phyloP scores from a whole-genome alignment of 2,113 vertebrate genomes.

The Pleuronectes platessa region DNA sequence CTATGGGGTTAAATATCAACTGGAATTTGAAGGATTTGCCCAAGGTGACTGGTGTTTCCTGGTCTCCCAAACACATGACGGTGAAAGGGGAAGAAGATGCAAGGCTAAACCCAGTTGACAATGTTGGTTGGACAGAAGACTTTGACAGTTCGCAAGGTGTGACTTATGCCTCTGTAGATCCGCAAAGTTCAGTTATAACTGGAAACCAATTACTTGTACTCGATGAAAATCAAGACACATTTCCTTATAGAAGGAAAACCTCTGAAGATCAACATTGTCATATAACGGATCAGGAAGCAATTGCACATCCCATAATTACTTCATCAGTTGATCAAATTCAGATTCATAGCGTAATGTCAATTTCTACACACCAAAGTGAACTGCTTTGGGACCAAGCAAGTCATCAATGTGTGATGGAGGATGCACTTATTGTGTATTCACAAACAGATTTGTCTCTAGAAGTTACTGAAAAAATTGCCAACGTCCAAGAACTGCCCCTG shows the following conservation, averaged over 20 bases:
- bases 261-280: neutral
- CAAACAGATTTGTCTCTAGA: neutral
- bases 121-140: no score
- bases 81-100: neutral
- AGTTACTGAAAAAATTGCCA: neutral
- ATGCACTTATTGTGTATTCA: neutral
- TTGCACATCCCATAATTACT: neutral
- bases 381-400: neutral
- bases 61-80: neutral
- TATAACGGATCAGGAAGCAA: neutral
- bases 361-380: neutral
- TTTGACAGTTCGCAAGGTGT: neutral
- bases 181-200: neutral
- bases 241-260: neutral
- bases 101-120: neutral
- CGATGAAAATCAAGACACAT: neutral
- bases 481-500: neutral
- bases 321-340: neutral
- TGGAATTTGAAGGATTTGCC: constrained; percentile 3
- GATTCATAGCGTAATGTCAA: neutral
- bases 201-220: neutral
- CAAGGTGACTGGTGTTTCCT: neutral
- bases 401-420: neutral
- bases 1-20: neutral
- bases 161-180: neutral